Base-by-base conservation (phyloP, 1,140 invertebrate genomes). In the Trachelipus rathkii region DNA sequence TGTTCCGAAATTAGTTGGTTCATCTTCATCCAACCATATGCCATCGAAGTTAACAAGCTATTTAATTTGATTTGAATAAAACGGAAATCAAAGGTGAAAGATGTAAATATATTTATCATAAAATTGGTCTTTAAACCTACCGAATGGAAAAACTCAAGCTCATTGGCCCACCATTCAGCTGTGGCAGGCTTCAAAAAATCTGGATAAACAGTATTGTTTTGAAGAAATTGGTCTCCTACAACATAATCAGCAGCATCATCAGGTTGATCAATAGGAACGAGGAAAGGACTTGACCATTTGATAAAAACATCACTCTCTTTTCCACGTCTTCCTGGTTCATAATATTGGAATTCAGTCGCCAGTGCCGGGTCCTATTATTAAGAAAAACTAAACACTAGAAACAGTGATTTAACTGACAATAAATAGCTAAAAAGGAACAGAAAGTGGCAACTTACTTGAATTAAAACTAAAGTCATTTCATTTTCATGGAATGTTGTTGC, bases 1-100 rank as follows among this genome's bases (percentile, higher is more conserved):
- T 3, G 85, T 85, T 19, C 82, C 85, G 83, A 84, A 84, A 76
- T 84, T 84, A 33, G 83, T 80, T 10, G 84, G 83, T 45, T 84
- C 84, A 72, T 84, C 84, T 83, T 83, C 53, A 68, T 82, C 78
- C 21, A 79, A 78, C 78, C 76, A 79, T 0, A 79, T 8, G 8
- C 60, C 71, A 66, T 79, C 78, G 44, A 78, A 79, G 19, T 76
- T 13, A 24, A 79, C 53, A 21, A 44, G 33, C 68, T 79, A 10
- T 15, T 4, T 1, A 60, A 3, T 15, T 60, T 8, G 8, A 60
- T 60, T 60, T 60, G 19, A 60, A 19, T 60, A 60, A 60, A 13
- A 60, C 2, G 2, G 4, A 60, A 15, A 60, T 8, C 1, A 8
- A 60, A 15, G 8, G 19, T 4, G 19, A 60, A 60, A 60, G 2